Percentiles rank a stretch among this genome's conserved stretches.
Evolutionary conservation across 2,113 vertebrate genomes (phyloP).

Genomic region (Rhea americana): DNA sequence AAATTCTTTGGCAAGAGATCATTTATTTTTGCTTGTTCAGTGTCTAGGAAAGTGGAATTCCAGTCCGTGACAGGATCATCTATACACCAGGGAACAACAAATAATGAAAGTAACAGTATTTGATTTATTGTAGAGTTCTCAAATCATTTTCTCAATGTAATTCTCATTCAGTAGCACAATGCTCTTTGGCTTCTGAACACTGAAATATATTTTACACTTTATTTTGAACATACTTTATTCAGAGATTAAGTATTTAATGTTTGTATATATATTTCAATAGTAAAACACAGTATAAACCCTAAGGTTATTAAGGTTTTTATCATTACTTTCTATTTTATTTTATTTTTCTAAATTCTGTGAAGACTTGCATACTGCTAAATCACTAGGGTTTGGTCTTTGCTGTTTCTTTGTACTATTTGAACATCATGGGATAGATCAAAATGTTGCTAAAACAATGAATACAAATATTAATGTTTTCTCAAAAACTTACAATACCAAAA

Average conservation of each 20-base stretch:
- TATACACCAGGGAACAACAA: background rate
- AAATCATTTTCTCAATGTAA: background rate
- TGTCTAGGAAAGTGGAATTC: background rate
- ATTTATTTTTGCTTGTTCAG: background rate
- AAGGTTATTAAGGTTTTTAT: background rate
- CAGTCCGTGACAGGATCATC: background rate
- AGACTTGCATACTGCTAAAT: background rate
- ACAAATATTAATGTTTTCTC: background rate
- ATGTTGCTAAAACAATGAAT: background rate
- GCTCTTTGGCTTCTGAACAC: background rate
- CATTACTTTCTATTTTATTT: background rate
- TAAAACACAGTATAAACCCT: background rate
- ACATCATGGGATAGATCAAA: background rate
- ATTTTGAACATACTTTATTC: background rate
- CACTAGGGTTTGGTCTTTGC: background rate
- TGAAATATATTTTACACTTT: background rate
- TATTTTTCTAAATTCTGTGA: background rate
- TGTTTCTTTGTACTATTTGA: background rate
- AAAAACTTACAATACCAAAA: background rate
- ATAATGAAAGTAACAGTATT: background rate
- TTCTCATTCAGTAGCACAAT: background rate
- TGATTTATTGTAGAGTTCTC: background rate
- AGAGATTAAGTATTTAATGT: background rate
- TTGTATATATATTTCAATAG: background rate
- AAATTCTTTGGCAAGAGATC: background rate